Conservation (phyloP, 1,140 invertebrate species). For the Hirudo medicinalis region DNA sequence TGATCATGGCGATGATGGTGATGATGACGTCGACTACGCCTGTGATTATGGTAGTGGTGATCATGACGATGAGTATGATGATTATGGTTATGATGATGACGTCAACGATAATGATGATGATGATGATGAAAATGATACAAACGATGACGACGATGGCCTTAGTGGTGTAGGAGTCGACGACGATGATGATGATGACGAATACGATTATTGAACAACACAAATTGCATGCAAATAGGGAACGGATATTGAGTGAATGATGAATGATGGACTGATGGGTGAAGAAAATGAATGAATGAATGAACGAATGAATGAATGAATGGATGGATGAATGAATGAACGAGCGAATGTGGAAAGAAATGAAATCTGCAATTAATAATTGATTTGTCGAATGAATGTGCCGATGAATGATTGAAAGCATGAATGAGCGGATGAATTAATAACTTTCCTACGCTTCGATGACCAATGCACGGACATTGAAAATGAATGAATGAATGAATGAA, state of each 20-base stretch:
- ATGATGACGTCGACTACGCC: too few species aligned
- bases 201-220: constrained; percentile 1
- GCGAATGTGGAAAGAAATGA: neutral
- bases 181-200: too few species aligned
- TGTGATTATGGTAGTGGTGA: too few species aligned
- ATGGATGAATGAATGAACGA: neutral
- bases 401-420: neutral
- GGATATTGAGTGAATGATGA: constrained; percentile 4
- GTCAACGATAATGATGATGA: too few species aligned
- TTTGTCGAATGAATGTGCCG: neutral
- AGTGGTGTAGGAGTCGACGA: too few species aligned
- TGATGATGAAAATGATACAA: too few species aligned
- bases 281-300: neutral
- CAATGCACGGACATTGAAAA: neutral
- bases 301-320: neutral
- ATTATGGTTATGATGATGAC: too few species aligned
- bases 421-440: neutral
- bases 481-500: constrained; percentile 9
- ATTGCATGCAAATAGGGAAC: neutral
- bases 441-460: too few species aligned
- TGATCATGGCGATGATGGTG: too few species aligned
- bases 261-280: neutral
- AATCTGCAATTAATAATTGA: neutral
- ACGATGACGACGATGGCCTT: too few species aligned
- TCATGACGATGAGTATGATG: too few species aligned